Evolutionary conservation across 1,140 invertebrate genomes (phyloP).

Genomic region (Bombus waltoni): DNA sequence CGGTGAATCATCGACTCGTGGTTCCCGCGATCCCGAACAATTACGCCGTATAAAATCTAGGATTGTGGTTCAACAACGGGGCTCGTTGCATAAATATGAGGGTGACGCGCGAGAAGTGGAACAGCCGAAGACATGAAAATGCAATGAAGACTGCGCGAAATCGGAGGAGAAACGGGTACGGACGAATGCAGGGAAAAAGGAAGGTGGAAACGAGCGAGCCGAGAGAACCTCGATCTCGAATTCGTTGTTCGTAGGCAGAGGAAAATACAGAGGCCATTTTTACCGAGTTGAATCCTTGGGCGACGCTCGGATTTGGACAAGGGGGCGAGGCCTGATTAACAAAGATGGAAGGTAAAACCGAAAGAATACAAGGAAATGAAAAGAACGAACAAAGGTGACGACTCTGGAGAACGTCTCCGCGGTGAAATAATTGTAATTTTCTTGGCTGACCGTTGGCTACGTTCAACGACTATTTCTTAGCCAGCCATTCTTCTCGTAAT

Average conservation of each 20-base stretch:
- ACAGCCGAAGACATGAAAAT: conserved; percentile 44
- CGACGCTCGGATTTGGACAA: too few relatives aligned
- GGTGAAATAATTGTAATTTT: conserved; percentile 74
- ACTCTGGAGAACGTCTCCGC: conserved; percentile 11
- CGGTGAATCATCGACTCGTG: background rate
- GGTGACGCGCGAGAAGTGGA: conserved; percentile 18
- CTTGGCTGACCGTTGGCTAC: conserved; percentile 45
- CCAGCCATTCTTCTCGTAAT: conserved; percentile 73
- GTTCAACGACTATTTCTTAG: conserved; percentile 66
- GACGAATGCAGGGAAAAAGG: background rate
- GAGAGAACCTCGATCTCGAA: conserved; percentile 31
- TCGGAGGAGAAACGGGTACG: background rate
- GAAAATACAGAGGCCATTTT: conserved; percentile 38
- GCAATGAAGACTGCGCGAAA: conserved; percentile 36
- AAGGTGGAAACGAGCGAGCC: background rate
- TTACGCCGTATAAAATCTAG: conserved; percentile 48
- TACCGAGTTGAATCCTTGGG: background rate
- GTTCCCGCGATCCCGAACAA: conserved; percentile 13
- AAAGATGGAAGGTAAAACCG: background rate
- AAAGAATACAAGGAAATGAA: background rate
- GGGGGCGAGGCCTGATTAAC: background rate
- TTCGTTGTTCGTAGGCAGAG: conserved; percentile 53
- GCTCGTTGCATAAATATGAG: conserved; percentile 51
- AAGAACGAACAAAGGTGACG: conserved; percentile 34
- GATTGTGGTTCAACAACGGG: conserved; percentile 29